Evolutionary conservation across 2,888 invertebrate species (phyloP), one percentile per base, ranked within the genome.

Genomic region (Hemicrepidius hirtus): DNA sequence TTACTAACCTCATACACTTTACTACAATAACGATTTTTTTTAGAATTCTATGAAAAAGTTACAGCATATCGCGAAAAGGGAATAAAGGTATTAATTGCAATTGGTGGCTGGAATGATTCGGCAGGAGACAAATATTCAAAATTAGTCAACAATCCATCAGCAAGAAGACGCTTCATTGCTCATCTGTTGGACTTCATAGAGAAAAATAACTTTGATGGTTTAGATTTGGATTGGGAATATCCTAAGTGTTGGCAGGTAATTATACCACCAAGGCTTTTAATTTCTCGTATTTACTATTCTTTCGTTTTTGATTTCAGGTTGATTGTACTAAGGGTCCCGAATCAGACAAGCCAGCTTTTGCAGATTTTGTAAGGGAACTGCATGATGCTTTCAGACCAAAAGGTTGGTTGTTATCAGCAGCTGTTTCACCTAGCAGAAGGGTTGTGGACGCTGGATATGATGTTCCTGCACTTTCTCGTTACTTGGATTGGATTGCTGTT

Each of bases 51-150:
- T 85, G 95, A 95, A 80, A 93, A 95, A 82, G 94, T 97, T 2
- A 92, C 93, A 0, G 91, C 91, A 0, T 88, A 93, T 28, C 95
- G 92, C 79, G 87, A 88, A 0, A 91, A 91, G 77, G 93, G 94
- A 0, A 89, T 95, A 12, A 96, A 95, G 85, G 94, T 96, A 0
- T 88, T 95, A 0, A 88, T 98, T 1, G 97, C 97, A 0, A 91
- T 98, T 71, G 98, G 98, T 5, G 98, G 97, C 0, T 97, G 97
- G 97, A 97, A 96, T 82, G 97, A 97, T 86, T 97, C 96, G 0
- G 94, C 94, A 0, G 96, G 95, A 3, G 94, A 95, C 84, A 97
- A 97, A 83, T 97, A 97, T 85, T 94, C 95, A 0, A 90, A 92
- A 49, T 87, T 97, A 35, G 96, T 95, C 0, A 93, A 94, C 84